Conservation (phyloP, 2,113 vertebrate genomes). For the Vimba vimba region DNA sequence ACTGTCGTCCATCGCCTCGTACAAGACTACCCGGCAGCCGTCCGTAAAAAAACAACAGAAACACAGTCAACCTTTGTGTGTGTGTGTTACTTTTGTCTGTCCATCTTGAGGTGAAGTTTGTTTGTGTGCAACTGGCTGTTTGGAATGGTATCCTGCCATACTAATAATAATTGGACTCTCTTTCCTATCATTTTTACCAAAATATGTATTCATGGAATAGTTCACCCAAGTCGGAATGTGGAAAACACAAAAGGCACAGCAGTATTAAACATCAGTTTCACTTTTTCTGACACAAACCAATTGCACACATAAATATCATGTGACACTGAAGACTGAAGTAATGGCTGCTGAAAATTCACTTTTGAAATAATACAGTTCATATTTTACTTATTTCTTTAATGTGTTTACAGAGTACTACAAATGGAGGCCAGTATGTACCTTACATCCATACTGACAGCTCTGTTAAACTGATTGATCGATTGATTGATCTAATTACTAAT, state of each 20-base stretch:
- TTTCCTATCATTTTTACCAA: not conserved
- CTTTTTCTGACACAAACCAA: too few species aligned
- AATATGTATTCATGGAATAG: not conserved
- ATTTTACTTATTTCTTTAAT: too few species aligned
- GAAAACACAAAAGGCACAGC: not conserved
- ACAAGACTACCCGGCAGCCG: conserved; percentile 75
- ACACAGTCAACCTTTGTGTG: conserved; percentile 65
- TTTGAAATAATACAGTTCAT: too few species aligned
- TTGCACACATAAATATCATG: too few species aligned
- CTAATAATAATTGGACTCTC: not conserved
- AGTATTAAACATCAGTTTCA: too few species aligned
- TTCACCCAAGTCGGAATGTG: not conserved
- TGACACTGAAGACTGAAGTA: too few species aligned
- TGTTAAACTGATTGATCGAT: too few species aligned
- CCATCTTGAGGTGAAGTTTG: not conserved
- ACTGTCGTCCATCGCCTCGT: conserved; percentile 78
- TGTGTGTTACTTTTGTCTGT: not conserved
- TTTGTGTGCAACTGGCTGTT: not conserved
- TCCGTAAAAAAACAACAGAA: conserved; percentile 70
- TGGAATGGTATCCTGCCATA: not conserved
- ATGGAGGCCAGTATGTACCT: too few species aligned
- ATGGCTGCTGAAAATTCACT: too few species aligned
- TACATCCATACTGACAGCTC: too few species aligned
- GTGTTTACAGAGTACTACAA: too few species aligned
- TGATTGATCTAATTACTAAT: too few species aligned